Conservation (phyloP, 2,888 invertebrate genomes). For the Phlogophora meticulosa region DNA sequence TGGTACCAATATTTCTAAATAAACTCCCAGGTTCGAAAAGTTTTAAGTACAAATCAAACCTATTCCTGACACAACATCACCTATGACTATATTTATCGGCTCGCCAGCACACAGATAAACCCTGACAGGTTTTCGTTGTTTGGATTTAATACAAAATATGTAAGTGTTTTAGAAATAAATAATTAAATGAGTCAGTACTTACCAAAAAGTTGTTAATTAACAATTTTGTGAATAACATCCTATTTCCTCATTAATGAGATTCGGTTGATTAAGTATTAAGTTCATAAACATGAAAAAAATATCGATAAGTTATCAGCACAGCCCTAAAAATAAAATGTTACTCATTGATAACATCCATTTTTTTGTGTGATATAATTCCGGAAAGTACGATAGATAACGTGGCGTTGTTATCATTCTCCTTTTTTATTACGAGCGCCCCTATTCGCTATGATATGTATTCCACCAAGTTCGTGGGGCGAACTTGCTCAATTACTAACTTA, state of each 20-base stretch:
- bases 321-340: slow-evolving; percentile 40
- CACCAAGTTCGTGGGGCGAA: neutral
- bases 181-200: neutral
- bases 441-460: neutral
- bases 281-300: slow-evolving; percentile 22
- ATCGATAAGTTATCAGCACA: slow-evolving; percentile 50
- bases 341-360: slow-evolving; percentile 12
- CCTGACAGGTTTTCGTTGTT: too few relatives aligned
- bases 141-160: too few relatives aligned
- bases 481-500: neutral
- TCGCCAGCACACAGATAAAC: too few relatives aligned
- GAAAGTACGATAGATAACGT: slow-evolving; percentile 32
- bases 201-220: slow-evolving; percentile 3
- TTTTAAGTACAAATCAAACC: too few relatives aligned
- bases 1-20: too few relatives aligned
- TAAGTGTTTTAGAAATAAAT: neutral
- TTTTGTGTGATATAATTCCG: slow-evolving; percentile 22
- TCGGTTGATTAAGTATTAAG: slow-evolving; percentile 13
- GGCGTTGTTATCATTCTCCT: slow-evolving; percentile 11
- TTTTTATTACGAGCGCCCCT: slow-evolving; percentile 16
- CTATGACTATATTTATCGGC: too few relatives aligned
- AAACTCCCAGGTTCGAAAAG: too few relatives aligned
- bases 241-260: slow-evolving; percentile 24
- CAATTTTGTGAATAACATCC: slow-evolving; percentile 8
- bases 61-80: too few relatives aligned